phyloP scores from a whole-genome alignment of 2,888 invertebrate species.

The Leptarthrus brevirostris region DNA sequence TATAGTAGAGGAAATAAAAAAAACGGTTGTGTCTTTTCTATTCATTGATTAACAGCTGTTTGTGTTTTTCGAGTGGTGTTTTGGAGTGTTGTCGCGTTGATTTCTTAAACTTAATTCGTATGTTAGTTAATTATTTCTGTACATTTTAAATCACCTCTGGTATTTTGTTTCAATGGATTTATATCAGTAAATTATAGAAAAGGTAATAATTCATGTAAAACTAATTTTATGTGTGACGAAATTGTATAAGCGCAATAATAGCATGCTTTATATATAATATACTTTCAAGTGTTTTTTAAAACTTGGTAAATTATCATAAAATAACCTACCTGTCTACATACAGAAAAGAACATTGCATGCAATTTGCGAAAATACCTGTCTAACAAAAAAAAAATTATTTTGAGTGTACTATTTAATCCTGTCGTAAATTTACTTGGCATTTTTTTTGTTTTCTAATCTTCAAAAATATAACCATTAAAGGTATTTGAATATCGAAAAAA shows the following conservation, averaged over 20 bases:
- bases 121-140: background rate
- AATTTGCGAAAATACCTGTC: conserved; percentile 15
- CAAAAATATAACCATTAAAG: background rate
- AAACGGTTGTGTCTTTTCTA: conserved; percentile 25
- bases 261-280: conserved; percentile 17
- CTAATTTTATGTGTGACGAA: conserved; percentile 35
- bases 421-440: background rate
- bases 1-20: background rate
- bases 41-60: conserved; percentile 26
- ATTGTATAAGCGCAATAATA: conserved; percentile 6
- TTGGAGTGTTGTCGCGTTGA: conserved; percentile 22
- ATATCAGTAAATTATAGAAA: conserved; percentile 16
- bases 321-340: too few relatives aligned
- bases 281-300: background rate
- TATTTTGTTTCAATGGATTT: conserved; percentile 30
- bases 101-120: background rate
- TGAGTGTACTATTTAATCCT: background rate
- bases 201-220: conserved; percentile 40
- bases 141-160: background rate
- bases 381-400: conserved; percentile 14
- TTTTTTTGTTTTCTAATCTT: background rate
- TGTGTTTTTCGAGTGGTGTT: conserved; percentile 33
- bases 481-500: too few relatives aligned
- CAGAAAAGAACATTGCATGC: conserved; percentile 21
- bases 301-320: too few relatives aligned